Percentiles rank a stretch among this genome's conserved stretches.
Conservation (phyloP, 2,113 vertebrate species). For the Glaucidium brasilianum region DNA sequence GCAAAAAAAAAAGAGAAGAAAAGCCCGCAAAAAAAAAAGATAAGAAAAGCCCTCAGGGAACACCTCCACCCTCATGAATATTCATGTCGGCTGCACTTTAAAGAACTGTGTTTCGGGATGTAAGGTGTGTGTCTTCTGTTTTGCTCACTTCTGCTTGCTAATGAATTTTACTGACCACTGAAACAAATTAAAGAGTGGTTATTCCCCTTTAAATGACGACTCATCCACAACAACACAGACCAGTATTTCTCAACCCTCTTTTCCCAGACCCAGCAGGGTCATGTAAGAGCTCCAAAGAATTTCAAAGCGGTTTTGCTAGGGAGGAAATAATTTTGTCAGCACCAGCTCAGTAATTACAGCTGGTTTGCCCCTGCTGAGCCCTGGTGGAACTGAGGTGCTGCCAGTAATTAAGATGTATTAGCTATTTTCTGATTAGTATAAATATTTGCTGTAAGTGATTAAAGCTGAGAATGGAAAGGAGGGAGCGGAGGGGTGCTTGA, state of each 20-base stretch:
- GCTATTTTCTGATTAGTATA: constrained; percentile 1
- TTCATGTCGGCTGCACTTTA: too few species aligned
- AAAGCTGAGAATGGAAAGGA: background rate
- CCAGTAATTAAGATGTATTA: constrained; percentile 4
- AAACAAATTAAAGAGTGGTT: too few species aligned
- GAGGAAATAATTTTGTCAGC: background rate
- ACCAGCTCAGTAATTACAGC: background rate
- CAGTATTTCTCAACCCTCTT: background rate
- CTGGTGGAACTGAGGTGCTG: background rate
- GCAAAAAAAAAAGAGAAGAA: too few species aligned
- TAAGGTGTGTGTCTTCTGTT: too few species aligned
- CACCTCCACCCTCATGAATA: too few species aligned
- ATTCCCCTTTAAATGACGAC: too few species aligned
- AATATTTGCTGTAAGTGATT: constrained; percentile 15
- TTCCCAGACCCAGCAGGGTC: background rate
- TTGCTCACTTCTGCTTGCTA: too few species aligned
- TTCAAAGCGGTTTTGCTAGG: background rate
- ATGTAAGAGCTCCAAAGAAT: background rate
- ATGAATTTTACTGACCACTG: too few species aligned
- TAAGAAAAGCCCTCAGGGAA: too few species aligned
- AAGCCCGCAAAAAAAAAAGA: too few species aligned
- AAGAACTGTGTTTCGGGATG: too few species aligned
- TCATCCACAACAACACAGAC: too few species aligned
- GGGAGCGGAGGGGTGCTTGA: background rate
- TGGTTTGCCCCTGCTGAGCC: background rate